Percentiles rank a stretch among this genome's conserved stretches.
These are phyloP conservation scores for Halesus radiatus DNA, from an alignment of 1,140 invertebrate species.

Conservation along the genomic window DNA sequence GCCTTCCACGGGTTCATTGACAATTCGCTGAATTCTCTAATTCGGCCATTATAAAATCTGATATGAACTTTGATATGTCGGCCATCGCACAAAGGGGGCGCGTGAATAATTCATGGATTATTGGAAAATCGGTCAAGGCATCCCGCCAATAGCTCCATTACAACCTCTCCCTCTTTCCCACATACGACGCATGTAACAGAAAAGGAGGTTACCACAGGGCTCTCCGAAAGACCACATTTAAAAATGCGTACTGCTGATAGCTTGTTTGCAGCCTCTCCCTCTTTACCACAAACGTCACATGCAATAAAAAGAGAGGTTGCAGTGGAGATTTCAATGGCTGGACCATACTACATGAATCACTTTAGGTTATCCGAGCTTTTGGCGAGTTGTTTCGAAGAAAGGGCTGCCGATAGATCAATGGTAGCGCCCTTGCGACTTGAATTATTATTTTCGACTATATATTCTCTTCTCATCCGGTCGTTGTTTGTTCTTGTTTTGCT, in stretches of 20 bases:
- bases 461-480: not conserved
- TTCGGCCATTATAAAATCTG: conserved; percentile 29
- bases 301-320: no score
- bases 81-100: conserved; percentile 38
- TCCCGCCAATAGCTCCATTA: no score
- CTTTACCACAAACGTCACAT: no score
- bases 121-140: conserved; percentile 33
- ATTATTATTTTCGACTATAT: conserved; percentile 30
- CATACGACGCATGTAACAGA: no score
- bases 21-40: conserved; percentile 31
- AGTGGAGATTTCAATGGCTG: no score
- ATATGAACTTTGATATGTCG: conserved; percentile 41
- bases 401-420: conserved; percentile 44
- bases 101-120: conserved; percentile 49
- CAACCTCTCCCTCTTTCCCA: no score
- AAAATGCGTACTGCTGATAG: no score
- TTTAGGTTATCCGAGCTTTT: not conserved
- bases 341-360: conserved; percentile 26
- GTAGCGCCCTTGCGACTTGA: conserved; percentile 23
- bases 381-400: conserved; percentile 30
- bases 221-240: no score
- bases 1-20: conserved; percentile 11
- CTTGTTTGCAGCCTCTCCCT: no score
- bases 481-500: conserved; percentile 15
- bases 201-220: no score